Base-by-base conservation (phyloP, 2,797 vertebrate genomes). In the Hyperoplus lanceolatus region DNA sequence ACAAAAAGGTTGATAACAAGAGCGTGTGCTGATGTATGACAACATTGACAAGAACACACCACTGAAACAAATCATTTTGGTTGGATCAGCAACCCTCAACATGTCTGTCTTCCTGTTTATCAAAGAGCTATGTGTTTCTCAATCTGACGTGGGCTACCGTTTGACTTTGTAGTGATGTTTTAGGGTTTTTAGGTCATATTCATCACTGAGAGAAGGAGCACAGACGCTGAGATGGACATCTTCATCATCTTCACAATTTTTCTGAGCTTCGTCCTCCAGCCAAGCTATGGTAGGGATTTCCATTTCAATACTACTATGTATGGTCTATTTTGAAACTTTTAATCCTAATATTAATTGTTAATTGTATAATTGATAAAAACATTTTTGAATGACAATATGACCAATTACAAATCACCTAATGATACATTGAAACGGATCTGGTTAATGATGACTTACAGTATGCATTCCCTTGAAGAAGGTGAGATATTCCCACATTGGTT, bases 201-300 rank as follows among this genome's bases (percentile, higher is more conserved):
- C 38, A 39, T 9, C n/a, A 1, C 1, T 0, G 6, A 0, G 3
- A 38, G 15, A 69, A 3, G 4, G 1, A 49, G 18, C 51, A 63
- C 16, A 45, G 12, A 62, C 1, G 4, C n/a, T 18, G 39, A 77
- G 64, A 80, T 84, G 75, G 80, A 67, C 49, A 38, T 13, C 73
- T 53, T 75, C 56, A 39, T 63, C 42, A 12, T 61, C 14, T 11
- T 71, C 55, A 59, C 21, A 4, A 4, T 55, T 55, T 50, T 6
- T 48, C 48, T 70, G 55, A 59, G 63, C 64, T 18, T 53, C 49
- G 15, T 50, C 58, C 2, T 70, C 46, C 41, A 41, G 1, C 1
- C 0, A 8, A 63, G 60, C 42, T 8, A 67, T n/a, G 82, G 82
- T 85, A 85, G 51, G 79, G 62, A 42, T 49, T 38, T 43, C 6